Percentiles rank a stretch among this genome's conserved stretches.
Conservation (phyloP, 2,113 vertebrate genomes). For the Danionella cerebrum region DNA sequence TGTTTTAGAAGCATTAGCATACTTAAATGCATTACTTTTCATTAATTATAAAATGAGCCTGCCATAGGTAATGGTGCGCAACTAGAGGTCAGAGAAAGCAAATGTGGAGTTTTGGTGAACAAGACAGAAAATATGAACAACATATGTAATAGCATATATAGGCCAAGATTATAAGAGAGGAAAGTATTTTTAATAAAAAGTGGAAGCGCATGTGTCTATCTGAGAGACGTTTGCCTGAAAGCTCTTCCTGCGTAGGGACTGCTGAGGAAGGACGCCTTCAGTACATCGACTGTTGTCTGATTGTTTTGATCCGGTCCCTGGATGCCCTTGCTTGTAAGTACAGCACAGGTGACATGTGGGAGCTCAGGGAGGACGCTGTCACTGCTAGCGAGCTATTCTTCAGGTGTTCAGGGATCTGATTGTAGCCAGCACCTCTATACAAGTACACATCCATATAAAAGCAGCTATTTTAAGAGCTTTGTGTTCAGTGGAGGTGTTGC, state of each 20-base stretch:
- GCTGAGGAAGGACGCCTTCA: slow-evolving; percentile 13
- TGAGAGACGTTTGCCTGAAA: slow-evolving; percentile 7
- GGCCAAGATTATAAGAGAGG: slow-evolving; percentile 11
- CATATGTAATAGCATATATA: too few species aligned
- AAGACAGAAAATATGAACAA: too few species aligned
- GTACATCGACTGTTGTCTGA: slow-evolving; percentile 34
- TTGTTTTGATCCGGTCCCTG: slow-evolving; percentile 53
- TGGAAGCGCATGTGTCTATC: not conserved
- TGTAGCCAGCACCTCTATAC: slow-evolving; percentile 7
- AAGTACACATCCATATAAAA: slow-evolving; percentile 20
- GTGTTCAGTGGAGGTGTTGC: slow-evolving; percentile 26
- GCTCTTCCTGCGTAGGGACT: slow-evolving; percentile 8
- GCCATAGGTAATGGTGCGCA: too few species aligned
- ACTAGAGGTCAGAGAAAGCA: too few species aligned
- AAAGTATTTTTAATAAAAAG: not conserved
- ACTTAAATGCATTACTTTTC: too few species aligned
- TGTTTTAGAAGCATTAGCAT: too few species aligned
- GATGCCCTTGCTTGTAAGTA: slow-evolving; percentile 4
- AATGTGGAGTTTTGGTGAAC: too few species aligned
- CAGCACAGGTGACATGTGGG: slow-evolving; percentile 31
- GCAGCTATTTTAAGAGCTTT: slow-evolving; percentile 32
- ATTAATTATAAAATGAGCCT: too few species aligned
- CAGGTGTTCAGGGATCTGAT: slow-evolving; percentile 8
- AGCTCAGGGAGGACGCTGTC: slow-evolving; percentile 27
- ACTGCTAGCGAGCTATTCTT: not conserved